These are phyloP conservation scores for Bubo scandiacus DNA, from an alignment of 2,113 vertebrate species.

Conservation along the genomic window DNA sequence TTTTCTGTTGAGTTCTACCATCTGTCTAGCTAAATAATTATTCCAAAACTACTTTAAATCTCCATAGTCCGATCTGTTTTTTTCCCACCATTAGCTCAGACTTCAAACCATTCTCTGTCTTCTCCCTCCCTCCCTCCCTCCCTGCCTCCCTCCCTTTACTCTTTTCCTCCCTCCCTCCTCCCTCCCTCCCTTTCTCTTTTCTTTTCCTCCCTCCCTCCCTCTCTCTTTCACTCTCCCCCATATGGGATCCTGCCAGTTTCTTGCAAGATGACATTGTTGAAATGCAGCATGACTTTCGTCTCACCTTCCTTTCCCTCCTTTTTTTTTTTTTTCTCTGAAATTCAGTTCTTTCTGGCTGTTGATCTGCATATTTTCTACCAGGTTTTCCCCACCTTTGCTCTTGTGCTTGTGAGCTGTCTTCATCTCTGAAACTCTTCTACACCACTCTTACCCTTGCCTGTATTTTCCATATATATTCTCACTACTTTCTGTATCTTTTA, in stretches of 20 bases:
- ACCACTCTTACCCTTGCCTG: neutral
- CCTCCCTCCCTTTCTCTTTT: neutral
- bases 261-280: neutral
- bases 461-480: neutral
- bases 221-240: neutral
- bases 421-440: neutral
- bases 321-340: neutral
- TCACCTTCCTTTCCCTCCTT: neutral
- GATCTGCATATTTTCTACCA: neutral
- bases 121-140: neutral
- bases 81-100: neutral
- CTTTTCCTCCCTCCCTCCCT: neutral
- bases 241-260: neutral
- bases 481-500: neutral
- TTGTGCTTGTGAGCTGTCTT: neutral
- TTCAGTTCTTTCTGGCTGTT: neutral
- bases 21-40: neutral
- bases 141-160: neutral
- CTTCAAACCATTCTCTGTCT: neutral
- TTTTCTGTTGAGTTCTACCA: neutral
- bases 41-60: neutral
- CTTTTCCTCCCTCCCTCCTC: neutral
- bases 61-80: neutral
- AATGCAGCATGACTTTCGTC: neutral
- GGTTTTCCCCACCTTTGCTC: neutral